Evolutionary conservation across 2,888 invertebrate genomes (phyloP).

Genomic region (Oeneis ivallda): DNA sequence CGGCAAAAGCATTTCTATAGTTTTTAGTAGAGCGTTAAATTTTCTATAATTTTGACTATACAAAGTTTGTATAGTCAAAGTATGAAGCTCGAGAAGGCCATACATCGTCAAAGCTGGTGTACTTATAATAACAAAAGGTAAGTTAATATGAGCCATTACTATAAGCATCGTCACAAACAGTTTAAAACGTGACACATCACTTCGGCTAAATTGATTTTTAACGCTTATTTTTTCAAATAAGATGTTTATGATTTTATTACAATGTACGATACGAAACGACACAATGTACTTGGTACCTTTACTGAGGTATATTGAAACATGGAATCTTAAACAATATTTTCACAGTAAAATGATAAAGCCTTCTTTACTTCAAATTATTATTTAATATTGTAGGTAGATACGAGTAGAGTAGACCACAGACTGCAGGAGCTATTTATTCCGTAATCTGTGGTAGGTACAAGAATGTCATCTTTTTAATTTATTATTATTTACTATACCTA

Average conservation of each 20-base stretch:
- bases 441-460: too few relatives aligned
- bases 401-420: too few relatives aligned
- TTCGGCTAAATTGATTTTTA: conserved; percentile 5
- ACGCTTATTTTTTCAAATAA: background rate
- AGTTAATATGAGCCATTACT: background rate
- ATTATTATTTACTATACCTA: too few relatives aligned
- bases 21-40: too few relatives aligned
- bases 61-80: too few relatives aligned
- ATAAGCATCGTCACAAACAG: background rate
- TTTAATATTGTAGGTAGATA: too few relatives aligned
- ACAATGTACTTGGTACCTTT: background rate
- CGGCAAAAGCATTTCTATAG: too few relatives aligned
- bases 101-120: background rate
- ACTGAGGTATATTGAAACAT: background rate
- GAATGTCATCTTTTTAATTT: too few relatives aligned
- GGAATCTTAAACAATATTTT: background rate
- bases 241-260: conserved; percentile 1
- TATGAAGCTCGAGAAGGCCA: background rate
- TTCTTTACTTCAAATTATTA: too few relatives aligned
- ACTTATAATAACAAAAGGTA: background rate
- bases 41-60: too few relatives aligned
- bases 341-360: too few relatives aligned
- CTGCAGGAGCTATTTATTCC: too few relatives aligned
- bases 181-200: conserved; percentile 7
- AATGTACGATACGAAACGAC: background rate